phyloP scores from a whole-genome alignment of 2,113 vertebrate genomes.

The Amphilophus citrinellus region DNA sequence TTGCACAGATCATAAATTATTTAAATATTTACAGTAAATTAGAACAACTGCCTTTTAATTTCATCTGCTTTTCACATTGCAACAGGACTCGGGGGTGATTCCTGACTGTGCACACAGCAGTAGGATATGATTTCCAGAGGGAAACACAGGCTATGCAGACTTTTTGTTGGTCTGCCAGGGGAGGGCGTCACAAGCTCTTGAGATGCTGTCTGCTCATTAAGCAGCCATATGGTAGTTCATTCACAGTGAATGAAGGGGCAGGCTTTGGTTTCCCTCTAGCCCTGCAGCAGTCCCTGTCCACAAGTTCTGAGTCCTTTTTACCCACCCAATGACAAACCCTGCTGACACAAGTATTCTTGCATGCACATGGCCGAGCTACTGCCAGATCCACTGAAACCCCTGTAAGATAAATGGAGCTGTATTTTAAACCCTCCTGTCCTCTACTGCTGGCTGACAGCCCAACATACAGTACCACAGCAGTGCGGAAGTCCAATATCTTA shows the following conservation, averaged over 20 bases:
- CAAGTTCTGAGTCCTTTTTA: slow-evolving; percentile 51
- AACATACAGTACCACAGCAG: slow-evolving; percentile 48
- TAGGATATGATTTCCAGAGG: slow-evolving; percentile 81
- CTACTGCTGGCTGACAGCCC: slow-evolving; percentile 26
- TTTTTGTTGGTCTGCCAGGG: slow-evolving; percentile 42
- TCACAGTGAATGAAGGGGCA: slow-evolving; percentile 36
- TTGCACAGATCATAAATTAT: slow-evolving; percentile 16
- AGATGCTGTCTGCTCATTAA: background rate
- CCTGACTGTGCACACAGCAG: slow-evolving; percentile 80
- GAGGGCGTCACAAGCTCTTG: slow-evolving; percentile 37
- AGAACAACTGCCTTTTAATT: slow-evolving; percentile 34
- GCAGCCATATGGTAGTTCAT: slow-evolving; percentile 61
- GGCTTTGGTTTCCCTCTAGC: slow-evolving; percentile 53
- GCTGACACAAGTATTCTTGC: slow-evolving; percentile 71
- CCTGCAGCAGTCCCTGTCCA: slow-evolving; percentile 35
- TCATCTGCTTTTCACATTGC: slow-evolving; percentile 71
- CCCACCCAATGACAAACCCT: slow-evolving; percentile 53
- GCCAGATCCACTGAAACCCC: slow-evolving; percentile 70
- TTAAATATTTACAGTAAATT: slow-evolving; percentile 19
- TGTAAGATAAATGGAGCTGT: slow-evolving; percentile 75
- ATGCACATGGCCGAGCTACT: slow-evolving; percentile 36
- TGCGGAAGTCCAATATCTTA: slow-evolving; percentile 37
- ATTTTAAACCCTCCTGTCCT: slow-evolving; percentile 69
- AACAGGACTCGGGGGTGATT: slow-evolving; percentile 83
- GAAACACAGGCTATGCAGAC: slow-evolving; percentile 58